Percentiles rank a stretch among this genome's conserved stretches.
phyloP scores from a whole-genome alignment of 2,888 invertebrate genomes.

The Craniophora ligustri region DNA sequence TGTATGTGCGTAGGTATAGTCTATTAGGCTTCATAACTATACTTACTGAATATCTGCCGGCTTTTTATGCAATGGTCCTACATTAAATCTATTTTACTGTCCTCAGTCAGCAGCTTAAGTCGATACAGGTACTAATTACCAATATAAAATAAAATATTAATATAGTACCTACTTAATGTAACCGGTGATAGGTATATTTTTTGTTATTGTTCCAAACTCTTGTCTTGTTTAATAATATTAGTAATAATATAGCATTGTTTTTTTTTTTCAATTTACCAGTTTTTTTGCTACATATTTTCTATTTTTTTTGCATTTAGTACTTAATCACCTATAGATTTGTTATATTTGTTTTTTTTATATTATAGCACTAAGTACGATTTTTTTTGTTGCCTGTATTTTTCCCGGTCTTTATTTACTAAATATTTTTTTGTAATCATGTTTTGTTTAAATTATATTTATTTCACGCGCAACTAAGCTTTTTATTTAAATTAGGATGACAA shows the following conservation, averaged over 20 bases:
- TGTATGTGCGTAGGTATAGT: slow-evolving; percentile 27
- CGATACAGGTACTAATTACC: too few species aligned
- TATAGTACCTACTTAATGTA: background rate
- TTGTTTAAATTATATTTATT: slow-evolving; percentile 54
- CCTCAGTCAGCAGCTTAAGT: slow-evolving; percentile 59
- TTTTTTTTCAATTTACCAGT: too few species aligned
- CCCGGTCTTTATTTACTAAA: slow-evolving; percentile 1
- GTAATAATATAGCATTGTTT: too few species aligned
- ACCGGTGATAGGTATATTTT: too few species aligned
- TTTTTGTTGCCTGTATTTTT: slow-evolving; percentile 25
- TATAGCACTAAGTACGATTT: slow-evolving; percentile 15
- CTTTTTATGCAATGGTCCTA: slow-evolving; percentile 51
- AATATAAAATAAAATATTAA: too few species aligned
- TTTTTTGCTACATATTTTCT: too few species aligned
- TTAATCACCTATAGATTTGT: too few species aligned
- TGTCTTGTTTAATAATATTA: too few species aligned
- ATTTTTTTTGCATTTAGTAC: too few species aligned
- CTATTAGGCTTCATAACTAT: slow-evolving; percentile 38
- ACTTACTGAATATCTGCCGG: slow-evolving; percentile 33
- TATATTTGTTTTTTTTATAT: too few species aligned
- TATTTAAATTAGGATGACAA: slow-evolving; percentile 41
- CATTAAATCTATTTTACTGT: too few species aligned
- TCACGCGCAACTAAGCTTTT: slow-evolving; percentile 44
- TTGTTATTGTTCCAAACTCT: too few species aligned
- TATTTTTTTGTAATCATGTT: slow-evolving; percentile 36